Evolutionary conservation across 2,888 invertebrate species (phyloP), one percentile per base, ranked within the genome.

Genomic region (Electrophaes corylata): DNA sequence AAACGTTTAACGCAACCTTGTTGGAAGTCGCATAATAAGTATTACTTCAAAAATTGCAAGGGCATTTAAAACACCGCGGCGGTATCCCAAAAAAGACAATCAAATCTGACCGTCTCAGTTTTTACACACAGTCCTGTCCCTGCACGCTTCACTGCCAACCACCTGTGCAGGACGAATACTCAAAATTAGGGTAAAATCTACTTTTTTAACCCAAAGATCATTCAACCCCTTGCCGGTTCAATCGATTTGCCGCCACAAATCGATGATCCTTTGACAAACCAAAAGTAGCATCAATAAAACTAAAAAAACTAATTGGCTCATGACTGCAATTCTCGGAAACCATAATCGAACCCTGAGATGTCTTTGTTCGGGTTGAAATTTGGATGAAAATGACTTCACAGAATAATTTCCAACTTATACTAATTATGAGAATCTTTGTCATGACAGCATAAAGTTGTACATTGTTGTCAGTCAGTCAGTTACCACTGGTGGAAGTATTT

Each of bases 141-240:
- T 53, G 31, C 53, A 53, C 53, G 53, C 53, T 53, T 39, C 40
- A 26, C 18, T 8, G 45, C 29, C 31, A 44, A 31, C 8, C 31
- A 46, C 39, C 46, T 46, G 53, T 26, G 53, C 53, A 53, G 29
- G 46, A 46, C 46, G 31, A 53, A 46, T 46, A 46, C 3, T 20
- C 16, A 44, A 46, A 35, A 46, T 40, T 39, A 33, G 46, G 51
- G 44, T 52, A 49, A 44, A 44, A 39, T 8, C 33, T 46, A 35
- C 35, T 48, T 52, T 57, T 47, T 47, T 44, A 18, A 40, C 10
- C 31, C 5, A 12, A 16, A 0, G 33, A 59, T 43, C 48, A 41
- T 29, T 40, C 39, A 39, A 53, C 52, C 52, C 37, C 33, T 53
- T 53, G 45, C 29, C 53, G 53, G 53, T 40, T 31, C 31, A 53